Conservation (phyloP, 2,888 invertebrate genomes). For the Eilema griseolum region DNA sequence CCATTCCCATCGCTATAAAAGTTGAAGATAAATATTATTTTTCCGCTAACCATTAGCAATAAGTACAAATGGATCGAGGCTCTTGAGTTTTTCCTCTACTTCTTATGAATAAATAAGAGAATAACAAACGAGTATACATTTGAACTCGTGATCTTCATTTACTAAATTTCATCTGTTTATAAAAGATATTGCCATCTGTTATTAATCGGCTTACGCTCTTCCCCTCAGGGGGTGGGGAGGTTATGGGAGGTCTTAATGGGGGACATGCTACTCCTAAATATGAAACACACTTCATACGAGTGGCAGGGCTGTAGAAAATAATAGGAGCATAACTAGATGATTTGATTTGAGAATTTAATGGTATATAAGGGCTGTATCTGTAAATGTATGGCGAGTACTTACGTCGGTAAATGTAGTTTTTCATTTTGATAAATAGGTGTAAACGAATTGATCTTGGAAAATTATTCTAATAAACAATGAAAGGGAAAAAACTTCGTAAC, state of each 20-base stretch:
- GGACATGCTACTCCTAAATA: slow-evolving; percentile 22
- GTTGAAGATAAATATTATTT: slow-evolving; percentile 39
- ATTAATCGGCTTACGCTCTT: slow-evolving; percentile 74
- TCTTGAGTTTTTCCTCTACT: slow-evolving; percentile 32
- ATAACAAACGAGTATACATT: slow-evolving; percentile 44
- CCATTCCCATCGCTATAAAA: slow-evolving; percentile 34
- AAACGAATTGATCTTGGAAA: background rate
- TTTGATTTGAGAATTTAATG: background rate
- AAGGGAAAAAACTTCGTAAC: background rate
- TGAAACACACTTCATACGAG: slow-evolving; percentile 36
- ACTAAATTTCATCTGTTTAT: slow-evolving; percentile 45
- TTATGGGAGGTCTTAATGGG: slow-evolving; percentile 16
- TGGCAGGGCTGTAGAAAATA: slow-evolving; percentile 21
- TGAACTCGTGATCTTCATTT: slow-evolving; percentile 56
- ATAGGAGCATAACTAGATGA: background rate
- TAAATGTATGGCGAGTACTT: background rate
- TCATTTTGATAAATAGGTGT: background rate
- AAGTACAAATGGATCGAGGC: slow-evolving; percentile 32
- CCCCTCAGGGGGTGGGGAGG: slow-evolving; percentile 42
- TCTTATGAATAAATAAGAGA: slow-evolving; percentile 44
- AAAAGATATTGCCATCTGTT: slow-evolving; percentile 65
- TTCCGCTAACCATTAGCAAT: slow-evolving; percentile 35
- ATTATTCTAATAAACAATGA: background rate
- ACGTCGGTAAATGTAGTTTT: background rate
- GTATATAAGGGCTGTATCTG: background rate